A percentile compares a stretch with the other conserved stretches of the same genome.
phyloP scores from a whole-genome alignment of 2,113 vertebrate genomes.

The Marmota monax region DNA sequence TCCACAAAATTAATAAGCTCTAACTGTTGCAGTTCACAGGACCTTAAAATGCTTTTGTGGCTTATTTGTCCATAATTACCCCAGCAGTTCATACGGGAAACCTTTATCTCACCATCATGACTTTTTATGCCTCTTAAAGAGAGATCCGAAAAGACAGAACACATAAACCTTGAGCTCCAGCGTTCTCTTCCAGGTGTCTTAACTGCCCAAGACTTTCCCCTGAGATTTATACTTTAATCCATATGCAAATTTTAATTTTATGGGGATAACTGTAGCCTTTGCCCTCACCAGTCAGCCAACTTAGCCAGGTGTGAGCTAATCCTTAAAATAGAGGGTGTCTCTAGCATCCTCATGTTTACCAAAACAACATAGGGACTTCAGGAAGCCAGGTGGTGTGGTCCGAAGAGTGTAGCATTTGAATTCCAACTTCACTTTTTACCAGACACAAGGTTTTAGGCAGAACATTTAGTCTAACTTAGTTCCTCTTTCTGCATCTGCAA shows the following conservation, averaged over 20 bases:
- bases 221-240: neutral
- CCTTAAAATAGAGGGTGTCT: neutral
- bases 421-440: neutral
- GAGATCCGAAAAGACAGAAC: neutral
- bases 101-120: neutral
- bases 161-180: neutral
- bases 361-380: neutral
- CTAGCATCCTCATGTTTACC: neutral
- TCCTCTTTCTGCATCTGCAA: slow-evolving; percentile 16
- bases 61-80: neutral
- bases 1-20: slow-evolving; percentile 34
- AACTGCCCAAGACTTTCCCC: neutral
- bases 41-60: neutral
- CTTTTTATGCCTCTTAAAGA: neutral
- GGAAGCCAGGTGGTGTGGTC: neutral
- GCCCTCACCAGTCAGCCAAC: neutral
- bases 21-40: neutral
- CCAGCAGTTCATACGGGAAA: neutral
- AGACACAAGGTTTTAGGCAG: neutral
- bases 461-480: neutral
- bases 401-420: neutral
- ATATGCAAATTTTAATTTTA: neutral
- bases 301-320: neutral
- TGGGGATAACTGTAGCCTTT: neutral
- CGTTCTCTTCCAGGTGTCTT: neutral